Evolutionary conservation across 2,888 invertebrate species (phyloP), one percentile per base, ranked within the genome.

Genomic region (Aspidapion aeneum): DNA sequence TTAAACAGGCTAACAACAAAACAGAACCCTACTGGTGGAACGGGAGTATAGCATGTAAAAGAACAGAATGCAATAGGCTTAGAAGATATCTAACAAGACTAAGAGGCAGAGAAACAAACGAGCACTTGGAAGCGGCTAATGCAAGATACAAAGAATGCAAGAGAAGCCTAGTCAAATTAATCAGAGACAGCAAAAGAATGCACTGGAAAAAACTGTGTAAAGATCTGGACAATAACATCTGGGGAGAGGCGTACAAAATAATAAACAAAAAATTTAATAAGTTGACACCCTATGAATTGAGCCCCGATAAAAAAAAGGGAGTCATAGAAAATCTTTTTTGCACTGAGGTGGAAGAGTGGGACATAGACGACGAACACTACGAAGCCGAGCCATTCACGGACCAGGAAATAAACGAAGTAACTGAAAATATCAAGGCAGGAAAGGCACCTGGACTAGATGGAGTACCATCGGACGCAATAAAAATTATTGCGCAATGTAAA

Each of bases 391-490:
- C 19, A 19, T 18, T 52, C 52, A 52, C 52, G 17, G 52, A 52
- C 17, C 18, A 63, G 9, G 66, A 64, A 52, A 21, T 65, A 12
- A 20, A 18, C 1, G 19, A 56, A 12, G 66, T 61, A 12, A 17
- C 18, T 22, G 52, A 22, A 16, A 18, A 50, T 21, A 55, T 63
- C 1, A 64, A 64, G 19, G 0, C 12, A 48, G 51, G 51, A 9
- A 63, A 58, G 54, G 61, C 66, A 20, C 61, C 64, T 1, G 66
- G 68, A 2, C 68, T 59, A 2, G 68, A 66, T 50, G 54, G 62
- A 1, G 51, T 63, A 12, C 57, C 55, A 12, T 22, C 62, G 54
- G 67, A 67, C 20, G 57, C 60, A 1, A 52, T 63, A 7, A 61
- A 60, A 48, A 22, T n/a, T 7, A 18, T 48, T n/a, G 52, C 52